Evolutionary conservation across 2,113 vertebrate species (phyloP).

Genomic region (Nesoenas mayeri): DNA sequence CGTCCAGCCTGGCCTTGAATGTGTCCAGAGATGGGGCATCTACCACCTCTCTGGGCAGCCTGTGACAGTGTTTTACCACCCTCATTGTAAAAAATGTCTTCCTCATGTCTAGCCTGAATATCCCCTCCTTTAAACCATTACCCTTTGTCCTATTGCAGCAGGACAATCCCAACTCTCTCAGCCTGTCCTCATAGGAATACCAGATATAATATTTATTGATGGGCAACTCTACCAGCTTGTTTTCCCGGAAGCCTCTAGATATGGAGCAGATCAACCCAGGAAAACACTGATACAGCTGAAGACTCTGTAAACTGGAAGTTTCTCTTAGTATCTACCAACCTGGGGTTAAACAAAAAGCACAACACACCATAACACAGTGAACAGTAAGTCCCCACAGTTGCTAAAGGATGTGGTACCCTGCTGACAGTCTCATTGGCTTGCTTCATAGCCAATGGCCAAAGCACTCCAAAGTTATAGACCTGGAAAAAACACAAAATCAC

Average conservation of each 20-base stretch:
- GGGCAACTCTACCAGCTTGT: not conserved
- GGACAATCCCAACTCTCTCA: too few relatives aligned
- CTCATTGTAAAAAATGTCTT: too few relatives aligned
- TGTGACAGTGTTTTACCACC: too few relatives aligned
- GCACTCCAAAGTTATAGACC: not conserved
- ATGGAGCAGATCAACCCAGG: not conserved
- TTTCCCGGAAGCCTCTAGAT: not conserved
- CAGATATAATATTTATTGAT: not conserved
- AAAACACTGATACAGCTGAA: not conserved
- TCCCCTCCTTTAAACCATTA: too few relatives aligned
- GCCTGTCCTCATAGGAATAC: not conserved
- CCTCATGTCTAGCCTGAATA: too few relatives aligned
- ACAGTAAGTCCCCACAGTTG: not conserved
- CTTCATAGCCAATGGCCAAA: not conserved
- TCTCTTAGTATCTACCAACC: not conserved
- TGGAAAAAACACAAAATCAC: not conserved
- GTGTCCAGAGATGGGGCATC: too few relatives aligned
- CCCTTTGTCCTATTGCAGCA: too few relatives aligned
- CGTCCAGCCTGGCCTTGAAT: too few relatives aligned
- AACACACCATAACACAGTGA: not conserved
- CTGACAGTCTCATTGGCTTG: not conserved
- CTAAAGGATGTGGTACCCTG: not conserved
- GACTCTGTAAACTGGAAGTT: not conserved
- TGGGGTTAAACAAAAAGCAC: not conserved
- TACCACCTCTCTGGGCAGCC: too few relatives aligned